A percentile compares a stretch with the other conserved stretches of the same genome.
phyloP scores from a whole-genome alignment of 2,888 invertebrate species.

The Helleia helle region DNA sequence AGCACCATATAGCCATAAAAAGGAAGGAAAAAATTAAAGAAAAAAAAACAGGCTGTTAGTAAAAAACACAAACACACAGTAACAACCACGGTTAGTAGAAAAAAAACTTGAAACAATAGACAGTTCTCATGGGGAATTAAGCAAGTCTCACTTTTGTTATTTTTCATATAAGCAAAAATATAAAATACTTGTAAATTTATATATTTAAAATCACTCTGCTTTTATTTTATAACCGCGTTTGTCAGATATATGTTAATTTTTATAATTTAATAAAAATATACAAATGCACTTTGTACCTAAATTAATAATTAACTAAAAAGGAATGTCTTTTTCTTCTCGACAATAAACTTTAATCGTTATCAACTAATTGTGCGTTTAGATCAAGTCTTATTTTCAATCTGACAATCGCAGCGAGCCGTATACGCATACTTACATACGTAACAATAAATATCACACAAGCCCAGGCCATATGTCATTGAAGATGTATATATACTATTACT shows the following conservation, averaged over 20 bases:
- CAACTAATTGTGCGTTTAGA: background rate
- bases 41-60: slow-evolving; percentile 55
- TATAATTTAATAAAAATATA: background rate
- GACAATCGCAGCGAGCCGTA: slow-evolving; percentile 56
- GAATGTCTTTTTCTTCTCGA: background rate
- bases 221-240: too few relatives aligned
- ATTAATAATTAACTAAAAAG: background rate
- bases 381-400: slow-evolving; percentile 25
- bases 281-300: background rate
- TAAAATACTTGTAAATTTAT: too few relatives aligned
- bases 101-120: slow-evolving; percentile 17
- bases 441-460: slow-evolving; percentile 60
- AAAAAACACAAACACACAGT: slow-evolving; percentile 24
- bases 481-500: slow-evolving; percentile 65
- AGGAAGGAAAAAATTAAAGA: slow-evolving; percentile 32
- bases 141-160: slow-evolving; percentile 8
- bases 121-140: slow-evolving; percentile 13
- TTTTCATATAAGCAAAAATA: slow-evolving; percentile 2
- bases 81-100: slow-evolving; percentile 20
- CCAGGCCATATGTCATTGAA: slow-evolving; percentile 62
- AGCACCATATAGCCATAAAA: slow-evolving; percentile 58
- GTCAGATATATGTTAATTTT: background rate
- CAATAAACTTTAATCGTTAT: background rate
- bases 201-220: too few relatives aligned
- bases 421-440: slow-evolving; percentile 54